These are phyloP conservation scores for Chironomus tentans DNA, from an alignment of 2,888 invertebrate genomes.

Conservation along the genomic window DNA sequence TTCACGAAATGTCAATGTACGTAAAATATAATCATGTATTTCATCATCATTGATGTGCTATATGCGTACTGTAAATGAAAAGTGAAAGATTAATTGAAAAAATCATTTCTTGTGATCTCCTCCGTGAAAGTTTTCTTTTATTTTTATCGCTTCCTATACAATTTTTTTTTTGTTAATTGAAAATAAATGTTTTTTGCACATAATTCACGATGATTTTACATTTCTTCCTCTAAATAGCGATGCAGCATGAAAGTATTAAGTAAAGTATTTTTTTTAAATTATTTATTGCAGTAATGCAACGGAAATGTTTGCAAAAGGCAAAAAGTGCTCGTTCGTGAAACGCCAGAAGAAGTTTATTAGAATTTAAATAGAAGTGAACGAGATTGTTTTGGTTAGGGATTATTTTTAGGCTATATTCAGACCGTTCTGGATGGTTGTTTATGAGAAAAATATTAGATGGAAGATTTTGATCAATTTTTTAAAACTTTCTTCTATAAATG, in stretches of 20 bases:
- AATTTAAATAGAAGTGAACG: not conserved
- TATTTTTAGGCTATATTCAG: too few species aligned
- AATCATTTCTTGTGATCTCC: not conserved
- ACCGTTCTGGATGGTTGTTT: too few species aligned
- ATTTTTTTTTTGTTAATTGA: conserved; percentile 9
- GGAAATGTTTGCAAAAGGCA: not conserved
- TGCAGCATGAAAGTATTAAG: not conserved
- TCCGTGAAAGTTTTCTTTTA: conserved; percentile 1
- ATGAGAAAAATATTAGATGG: too few species aligned
- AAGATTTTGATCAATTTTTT: too few species aligned
- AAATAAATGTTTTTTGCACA: conserved; percentile 12
- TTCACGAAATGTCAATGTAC: not conserved
- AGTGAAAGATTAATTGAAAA: conserved; percentile 13
- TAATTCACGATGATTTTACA: conserved; percentile 8
- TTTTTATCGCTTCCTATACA: too few species aligned
- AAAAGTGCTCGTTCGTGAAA: not conserved
- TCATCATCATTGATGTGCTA: not conserved
- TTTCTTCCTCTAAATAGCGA: not conserved
- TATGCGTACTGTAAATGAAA: conserved; percentile 1
- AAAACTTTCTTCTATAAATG: too few species aligned
- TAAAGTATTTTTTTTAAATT: not conserved
- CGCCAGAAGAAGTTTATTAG: conserved; percentile 1
- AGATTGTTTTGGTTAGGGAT: too few species aligned
- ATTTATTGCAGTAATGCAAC: not conserved
- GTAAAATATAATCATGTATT: not conserved